phyloP scores from a whole-genome alignment of 1,140 invertebrate genomes.

The Acromyrmex echinatior region DNA sequence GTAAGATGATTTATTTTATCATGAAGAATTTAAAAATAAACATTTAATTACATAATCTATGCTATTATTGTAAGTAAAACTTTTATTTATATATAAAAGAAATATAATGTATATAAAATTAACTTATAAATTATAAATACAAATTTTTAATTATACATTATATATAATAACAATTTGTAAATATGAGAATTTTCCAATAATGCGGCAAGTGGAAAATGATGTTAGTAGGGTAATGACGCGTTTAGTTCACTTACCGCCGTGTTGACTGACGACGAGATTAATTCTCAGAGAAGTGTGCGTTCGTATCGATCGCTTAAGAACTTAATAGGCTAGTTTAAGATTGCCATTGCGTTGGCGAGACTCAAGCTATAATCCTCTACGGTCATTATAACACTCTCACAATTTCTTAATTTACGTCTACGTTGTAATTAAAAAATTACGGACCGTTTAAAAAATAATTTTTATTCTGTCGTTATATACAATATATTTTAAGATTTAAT shows the following conservation, averaged over 20 bases:
- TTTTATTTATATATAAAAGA: neutral
- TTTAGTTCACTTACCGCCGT: constrained; percentile 10
- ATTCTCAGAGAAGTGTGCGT: constrained; percentile 39
- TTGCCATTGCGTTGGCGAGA: constrained; percentile 26
- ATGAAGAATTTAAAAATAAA: neutral
- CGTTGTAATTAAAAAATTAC: constrained; percentile 1
- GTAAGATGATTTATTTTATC: neutral
- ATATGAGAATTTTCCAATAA: constrained; percentile 10
- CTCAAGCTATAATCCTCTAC: neutral
- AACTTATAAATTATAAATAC: neutral
- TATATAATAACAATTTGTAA: neutral
- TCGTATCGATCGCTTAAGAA: constrained; percentile 66
- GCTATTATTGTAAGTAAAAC: neutral
- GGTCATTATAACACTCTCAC: neutral
- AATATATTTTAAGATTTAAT: constrained; percentile 9
- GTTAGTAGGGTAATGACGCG: constrained; percentile 33
- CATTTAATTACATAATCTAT: neutral
- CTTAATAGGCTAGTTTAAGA: constrained; percentile 63
- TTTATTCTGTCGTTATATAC: neutral
- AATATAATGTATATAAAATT: neutral
- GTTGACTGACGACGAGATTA: constrained; percentile 57
- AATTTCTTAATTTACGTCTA: neutral
- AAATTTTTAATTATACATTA: neutral
- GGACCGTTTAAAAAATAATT: neutral
- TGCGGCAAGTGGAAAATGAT: neutral